phyloP scores from a whole-genome alignment of 2,113 vertebrate genomes.

The Scomber scombrus region DNA sequence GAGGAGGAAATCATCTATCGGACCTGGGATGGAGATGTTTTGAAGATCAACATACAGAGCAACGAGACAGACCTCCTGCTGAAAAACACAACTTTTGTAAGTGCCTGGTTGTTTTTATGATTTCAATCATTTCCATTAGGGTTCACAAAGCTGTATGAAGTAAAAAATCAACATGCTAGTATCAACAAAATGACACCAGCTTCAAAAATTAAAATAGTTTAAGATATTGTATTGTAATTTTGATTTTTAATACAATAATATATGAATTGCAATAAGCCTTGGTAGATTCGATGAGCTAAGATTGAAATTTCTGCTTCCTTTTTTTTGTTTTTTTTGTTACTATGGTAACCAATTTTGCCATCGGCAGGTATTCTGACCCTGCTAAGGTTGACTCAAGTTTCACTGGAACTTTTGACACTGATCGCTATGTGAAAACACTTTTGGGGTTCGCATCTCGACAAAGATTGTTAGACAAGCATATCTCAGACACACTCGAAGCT shows the following conservation, averaged over 20 bases:
- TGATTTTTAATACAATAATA: no score
- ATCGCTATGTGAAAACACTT: background rate
- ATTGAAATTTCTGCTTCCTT: background rate
- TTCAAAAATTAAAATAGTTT: no score
- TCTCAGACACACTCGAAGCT: background rate
- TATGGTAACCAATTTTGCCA: background rate
- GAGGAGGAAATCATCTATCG: conserved; percentile 76
- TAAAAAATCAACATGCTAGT: background rate
- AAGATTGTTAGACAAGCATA: background rate
- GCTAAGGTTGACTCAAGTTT: background rate
- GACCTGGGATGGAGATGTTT: conserved; percentile 78
- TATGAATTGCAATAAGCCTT: no score
- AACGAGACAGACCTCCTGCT: conserved; percentile 80
- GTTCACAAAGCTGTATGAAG: background rate
- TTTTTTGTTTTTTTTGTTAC: background rate
- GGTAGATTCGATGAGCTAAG: background rate
- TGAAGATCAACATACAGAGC: conserved; percentile 65
- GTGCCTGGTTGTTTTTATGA: conserved; percentile 12
- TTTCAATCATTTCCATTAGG: background rate
- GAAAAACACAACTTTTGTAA: conserved; percentile 85
- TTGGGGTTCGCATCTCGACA: background rate
- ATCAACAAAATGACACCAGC: background rate
- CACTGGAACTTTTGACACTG: background rate
- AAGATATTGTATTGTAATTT: no score
- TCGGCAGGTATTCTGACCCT: background rate